phyloP scores from a whole-genome alignment of 37 sponge, comb jelly and placozoan genomes.

The Aphrocallistes beatrix region DNA sequence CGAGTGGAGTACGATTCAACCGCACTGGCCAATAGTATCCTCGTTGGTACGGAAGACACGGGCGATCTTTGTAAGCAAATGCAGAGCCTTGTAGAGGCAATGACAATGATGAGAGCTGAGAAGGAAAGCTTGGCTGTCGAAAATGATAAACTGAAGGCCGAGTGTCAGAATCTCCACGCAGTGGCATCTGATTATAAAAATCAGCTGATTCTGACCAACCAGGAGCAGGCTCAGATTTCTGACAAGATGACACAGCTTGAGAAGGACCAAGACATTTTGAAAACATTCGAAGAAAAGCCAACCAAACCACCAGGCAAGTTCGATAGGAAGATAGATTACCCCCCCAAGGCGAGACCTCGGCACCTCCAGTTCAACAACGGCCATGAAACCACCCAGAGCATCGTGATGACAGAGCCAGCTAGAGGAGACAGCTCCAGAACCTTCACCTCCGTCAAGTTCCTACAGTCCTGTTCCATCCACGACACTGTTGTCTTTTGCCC shows the following conservation, averaged over 20 bases:
- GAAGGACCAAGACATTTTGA: not conserved
- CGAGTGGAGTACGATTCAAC: not conserved
- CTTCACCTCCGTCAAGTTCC: not conserved
- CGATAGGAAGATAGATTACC: not conserved
- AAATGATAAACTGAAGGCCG: not conserved
- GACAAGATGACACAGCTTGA: not conserved
- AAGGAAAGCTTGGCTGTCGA: not conserved
- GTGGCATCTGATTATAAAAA: not conserved
- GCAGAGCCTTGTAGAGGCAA: not conserved
- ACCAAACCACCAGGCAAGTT: not conserved
- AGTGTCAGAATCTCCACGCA: not conserved
- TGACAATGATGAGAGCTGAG: not conserved
- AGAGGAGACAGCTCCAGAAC: not conserved
- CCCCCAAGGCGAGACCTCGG: not conserved
- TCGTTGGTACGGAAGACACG: not conserved
- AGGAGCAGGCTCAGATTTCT: constrained; percentile 1
- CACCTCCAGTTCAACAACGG: not conserved
- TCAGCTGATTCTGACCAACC: constrained; percentile 7
- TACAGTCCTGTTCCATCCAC: not conserved
- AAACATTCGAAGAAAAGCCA: not conserved
- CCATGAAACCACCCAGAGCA: not conserved
- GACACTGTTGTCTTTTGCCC: not conserved
- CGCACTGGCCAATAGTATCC: not conserved
- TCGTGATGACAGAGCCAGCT: not conserved
- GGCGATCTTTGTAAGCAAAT: not conserved